Percentiles rank a stretch among this genome's conserved stretches.
Evolutionary conservation across 2,113 vertebrate genomes (phyloP).

Genomic region (Vombatus ursinus): DNA sequence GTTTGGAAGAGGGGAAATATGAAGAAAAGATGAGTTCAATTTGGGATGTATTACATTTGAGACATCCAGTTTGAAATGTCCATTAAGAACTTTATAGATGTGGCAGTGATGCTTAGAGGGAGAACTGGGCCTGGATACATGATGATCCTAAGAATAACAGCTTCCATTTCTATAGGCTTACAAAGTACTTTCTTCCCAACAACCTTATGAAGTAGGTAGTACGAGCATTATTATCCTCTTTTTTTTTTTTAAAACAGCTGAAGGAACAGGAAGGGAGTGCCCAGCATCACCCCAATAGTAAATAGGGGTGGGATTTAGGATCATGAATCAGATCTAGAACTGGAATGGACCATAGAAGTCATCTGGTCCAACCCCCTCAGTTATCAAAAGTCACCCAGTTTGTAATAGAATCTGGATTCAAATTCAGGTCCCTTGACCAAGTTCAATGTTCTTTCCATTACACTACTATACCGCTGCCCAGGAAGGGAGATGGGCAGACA

Average conservation of each 20-base stretch:
- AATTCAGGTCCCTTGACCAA: background rate
- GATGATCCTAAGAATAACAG: too few species aligned
- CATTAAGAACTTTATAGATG: too few species aligned
- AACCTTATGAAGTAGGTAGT: too few species aligned
- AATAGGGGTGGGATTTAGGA: background rate
- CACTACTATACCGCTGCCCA: background rate
- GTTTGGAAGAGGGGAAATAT: too few species aligned
- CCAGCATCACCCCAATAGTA: background rate
- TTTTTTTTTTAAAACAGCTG: background rate
- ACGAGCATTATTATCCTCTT: too few species aligned
- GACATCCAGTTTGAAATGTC: too few species aligned
- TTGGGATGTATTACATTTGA: too few species aligned
- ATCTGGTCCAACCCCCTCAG: background rate
- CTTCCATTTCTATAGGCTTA: too few species aligned
- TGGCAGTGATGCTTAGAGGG: too few species aligned
- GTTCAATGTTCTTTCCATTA: background rate
- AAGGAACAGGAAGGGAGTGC: background rate
- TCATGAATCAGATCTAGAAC: background rate
- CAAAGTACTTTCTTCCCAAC: too few species aligned
- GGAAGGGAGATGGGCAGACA: background rate
- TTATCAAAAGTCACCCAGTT: background rate
- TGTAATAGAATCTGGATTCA: background rate
- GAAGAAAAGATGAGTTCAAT: too few species aligned
- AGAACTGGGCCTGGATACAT: too few species aligned
- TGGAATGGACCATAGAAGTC: background rate